Percentiles rank a stretch among this genome's conserved stretches.
phyloP scores from a whole-genome alignment of 2,888 invertebrate species.

The Lucinisca nassula region DNA sequence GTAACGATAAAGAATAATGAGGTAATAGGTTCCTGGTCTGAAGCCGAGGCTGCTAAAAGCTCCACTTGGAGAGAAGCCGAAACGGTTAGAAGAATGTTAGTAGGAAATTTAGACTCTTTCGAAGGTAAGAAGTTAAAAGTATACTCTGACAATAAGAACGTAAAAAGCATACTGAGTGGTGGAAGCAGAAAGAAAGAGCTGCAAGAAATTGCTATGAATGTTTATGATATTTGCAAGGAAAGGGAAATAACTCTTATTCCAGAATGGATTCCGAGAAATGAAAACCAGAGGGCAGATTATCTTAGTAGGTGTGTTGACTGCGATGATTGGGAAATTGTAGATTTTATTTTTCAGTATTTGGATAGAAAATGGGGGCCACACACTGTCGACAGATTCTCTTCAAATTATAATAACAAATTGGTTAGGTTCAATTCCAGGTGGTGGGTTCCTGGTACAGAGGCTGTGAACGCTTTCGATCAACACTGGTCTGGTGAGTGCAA shows the following conservation, averaged over 20 bases:
- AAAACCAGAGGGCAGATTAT: conserved; percentile 57
- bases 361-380: conserved; percentile 49
- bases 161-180: not conserved
- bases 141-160: not conserved
- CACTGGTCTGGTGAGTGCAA: no score
- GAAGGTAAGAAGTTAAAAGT: not conserved
- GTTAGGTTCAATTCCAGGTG: not conserved
- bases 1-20: not conserved
- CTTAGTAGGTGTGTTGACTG: conserved; percentile 55
- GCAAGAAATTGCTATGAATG: conserved; percentile 42
- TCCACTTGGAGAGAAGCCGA: conserved; percentile 65
- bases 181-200: conserved; percentile 12
- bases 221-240: conserved; percentile 39
- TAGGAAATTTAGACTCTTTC: not conserved
- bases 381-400: conserved; percentile 61
- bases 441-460: not conserved
- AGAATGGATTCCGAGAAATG: conserved; percentile 53
- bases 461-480: no score
- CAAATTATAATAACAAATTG: not conserved
- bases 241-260: conserved; percentile 33
- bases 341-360: conserved; percentile 40
- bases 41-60: conserved; percentile 36
- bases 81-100: conserved; percentile 39
- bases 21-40: conserved; percentile 41
- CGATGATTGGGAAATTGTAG: conserved; percentile 65